phyloP scores from a whole-genome alignment of 2,113 vertebrate species.

The Ammodytes dubius region DNA sequence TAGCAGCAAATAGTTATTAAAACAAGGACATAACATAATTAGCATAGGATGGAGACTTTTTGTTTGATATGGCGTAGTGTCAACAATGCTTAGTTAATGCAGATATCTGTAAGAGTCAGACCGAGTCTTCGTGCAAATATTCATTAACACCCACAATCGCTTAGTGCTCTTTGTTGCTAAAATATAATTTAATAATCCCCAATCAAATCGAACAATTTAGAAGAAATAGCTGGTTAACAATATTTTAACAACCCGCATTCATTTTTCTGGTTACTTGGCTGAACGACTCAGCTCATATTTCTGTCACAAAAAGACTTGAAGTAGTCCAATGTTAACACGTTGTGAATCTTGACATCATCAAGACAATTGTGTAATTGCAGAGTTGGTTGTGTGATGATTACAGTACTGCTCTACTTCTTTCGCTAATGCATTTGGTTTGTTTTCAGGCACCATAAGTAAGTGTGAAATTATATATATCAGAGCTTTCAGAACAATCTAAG shows the following conservation, averaged over 20 bases:
- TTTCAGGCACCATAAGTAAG: no score
- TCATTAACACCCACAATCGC: conserved; percentile 18
- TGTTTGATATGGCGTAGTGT: conserved; percentile 31
- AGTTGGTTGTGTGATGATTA: no score
- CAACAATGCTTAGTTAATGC: conserved; percentile 25
- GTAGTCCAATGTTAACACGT: no score
- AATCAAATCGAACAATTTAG: background rate
- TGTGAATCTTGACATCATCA: no score
- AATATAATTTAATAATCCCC: background rate
- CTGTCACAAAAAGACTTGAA: no score
- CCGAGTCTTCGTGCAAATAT: background rate
- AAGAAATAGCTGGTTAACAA: background rate
- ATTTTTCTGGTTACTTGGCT: no score
- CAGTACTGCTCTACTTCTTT: no score
- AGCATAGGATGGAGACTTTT: conserved; percentile 28
- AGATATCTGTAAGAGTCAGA: conserved; percentile 24
- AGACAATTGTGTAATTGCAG: no score
- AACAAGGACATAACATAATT: conserved; percentile 26
- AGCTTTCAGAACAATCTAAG: no score
- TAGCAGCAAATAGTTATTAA: conserved; percentile 29
- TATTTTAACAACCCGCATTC: background rate
- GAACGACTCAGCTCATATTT: background rate
- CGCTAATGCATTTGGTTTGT: no score
- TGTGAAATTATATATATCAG: no score
- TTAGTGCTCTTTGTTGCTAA: background rate